Conservation (phyloP, 2,797 vertebrate species). For the Melanotaenia nigrans region DNA sequence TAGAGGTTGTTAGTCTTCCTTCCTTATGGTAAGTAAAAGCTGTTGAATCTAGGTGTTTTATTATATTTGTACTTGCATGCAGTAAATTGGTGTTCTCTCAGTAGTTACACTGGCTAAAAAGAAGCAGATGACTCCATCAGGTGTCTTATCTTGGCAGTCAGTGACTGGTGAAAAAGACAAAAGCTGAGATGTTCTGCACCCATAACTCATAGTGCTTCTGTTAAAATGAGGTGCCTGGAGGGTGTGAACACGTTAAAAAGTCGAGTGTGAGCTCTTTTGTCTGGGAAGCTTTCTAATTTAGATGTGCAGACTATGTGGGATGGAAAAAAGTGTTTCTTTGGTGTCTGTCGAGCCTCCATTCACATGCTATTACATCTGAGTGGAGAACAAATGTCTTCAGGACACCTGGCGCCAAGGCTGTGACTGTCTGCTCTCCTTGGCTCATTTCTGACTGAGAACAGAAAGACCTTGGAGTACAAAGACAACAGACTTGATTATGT, state of each 20-base stretch:
- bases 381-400: slow-evolving; percentile 62
- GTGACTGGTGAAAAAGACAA: neutral
- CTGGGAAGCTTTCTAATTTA: slow-evolving; percentile 22
- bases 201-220: slow-evolving; percentile 4
- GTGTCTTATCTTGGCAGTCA: slow-evolving; percentile 18
- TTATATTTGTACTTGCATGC: slow-evolving; percentile 48
- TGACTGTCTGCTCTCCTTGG: slow-evolving; percentile 65
- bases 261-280: slow-evolving; percentile 8
- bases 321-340: slow-evolving; percentile 25
- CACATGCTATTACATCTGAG: slow-evolving; percentile 53
- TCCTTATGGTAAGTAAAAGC: slow-evolving; percentile 53
- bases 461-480: slow-evolving; percentile 75
- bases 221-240: slow-evolving; percentile 1
- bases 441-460: slow-evolving; percentile 64
- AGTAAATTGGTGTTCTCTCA: slow-evolving; percentile 49
- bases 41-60: slow-evolving; percentile 27
- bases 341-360: slow-evolving; percentile 48
- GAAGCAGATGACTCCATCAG: slow-evolving; percentile 21
- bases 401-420: slow-evolving; percentile 68
- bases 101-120: slow-evolving; percentile 10
- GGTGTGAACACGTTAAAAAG: slow-evolving; percentile 11
- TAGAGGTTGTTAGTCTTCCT: slow-evolving; percentile 48
- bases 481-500: slow-evolving; percentile 75
- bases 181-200: slow-evolving; percentile 7
- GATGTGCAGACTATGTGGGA: slow-evolving; percentile 38